Evolutionary conservation across 2,113 vertebrate genomes (phyloP), one percentile per base, ranked within the genome.

Genomic region (Epinephelus cyanopodus): DNA sequence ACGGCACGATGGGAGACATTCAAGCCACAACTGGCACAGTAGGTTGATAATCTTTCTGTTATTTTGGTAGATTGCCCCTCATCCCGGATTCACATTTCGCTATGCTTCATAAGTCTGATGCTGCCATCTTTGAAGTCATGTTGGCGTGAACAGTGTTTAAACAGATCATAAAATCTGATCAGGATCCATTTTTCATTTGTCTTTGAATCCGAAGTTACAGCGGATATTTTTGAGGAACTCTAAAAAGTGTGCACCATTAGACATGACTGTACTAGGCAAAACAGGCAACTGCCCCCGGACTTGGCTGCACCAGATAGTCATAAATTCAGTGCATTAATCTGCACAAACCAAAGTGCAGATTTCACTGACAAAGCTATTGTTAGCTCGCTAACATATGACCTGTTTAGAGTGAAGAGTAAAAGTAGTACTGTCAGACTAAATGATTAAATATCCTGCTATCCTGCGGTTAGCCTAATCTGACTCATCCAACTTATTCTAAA

Each of bases 1-100:
- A 63, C 61, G 52, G 69, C 15, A 52, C 53, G 27, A 78, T 70
- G 71, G 61, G 57, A 90, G 62, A 79, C 13, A 66, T 75, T 87
- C 76, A 79, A 82, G 85, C 82, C 54, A 79, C 67, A 86, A 83
- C 90, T 78, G 78, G 79, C 27, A 67, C 74, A 74, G 67, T 13
- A 50, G 39, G 52, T 39, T 79, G 8, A 47, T 60, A 52, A 79
- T 79, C 79, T 54, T 39, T 69, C 50, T 57, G 57, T 75, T 79
- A 66, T 70, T 81, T 75, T 70, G 29, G 53, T 52, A 73, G 62
- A 78, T 47, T 25, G 60, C 58, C 52, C 25, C 67, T 87, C 56
- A 76, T 81, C 75, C 10, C 13, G 57, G 71, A 64, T 56, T 74
- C 58, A 58, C 70, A 79, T 83, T 85, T 78, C 33, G 50, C 69